phyloP scores from a whole-genome alignment of 2,888 invertebrate genomes.

The Hirtodrosophila trivittata region DNA sequence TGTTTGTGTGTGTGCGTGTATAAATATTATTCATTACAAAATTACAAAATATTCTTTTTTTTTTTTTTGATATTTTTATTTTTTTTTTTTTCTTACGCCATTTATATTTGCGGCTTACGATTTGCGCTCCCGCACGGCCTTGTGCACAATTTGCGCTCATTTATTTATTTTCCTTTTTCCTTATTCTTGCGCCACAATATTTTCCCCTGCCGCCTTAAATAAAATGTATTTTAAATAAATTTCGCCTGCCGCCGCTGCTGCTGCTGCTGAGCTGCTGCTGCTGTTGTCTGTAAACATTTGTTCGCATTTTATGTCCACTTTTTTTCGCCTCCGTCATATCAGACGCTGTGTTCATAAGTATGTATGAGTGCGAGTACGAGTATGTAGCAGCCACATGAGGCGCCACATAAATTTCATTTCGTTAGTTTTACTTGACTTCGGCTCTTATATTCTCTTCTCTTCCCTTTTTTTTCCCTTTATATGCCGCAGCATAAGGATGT shows the following conservation, averaged over 20 bases:
- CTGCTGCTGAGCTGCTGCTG: too few relatives aligned
- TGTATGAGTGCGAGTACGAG: too few relatives aligned
- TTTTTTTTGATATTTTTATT: too few relatives aligned
- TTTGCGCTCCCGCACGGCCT: constrained; percentile 33
- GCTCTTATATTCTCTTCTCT: too few relatives aligned
- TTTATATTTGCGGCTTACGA: constrained; percentile 42
- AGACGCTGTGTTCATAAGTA: too few relatives aligned
- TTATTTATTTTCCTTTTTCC: constrained; percentile 26
- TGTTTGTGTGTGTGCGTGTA: constrained; percentile 26
- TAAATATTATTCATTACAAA: constrained; percentile 64
- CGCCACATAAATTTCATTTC: constrained; percentile 61
- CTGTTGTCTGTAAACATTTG: constrained; percentile 6
- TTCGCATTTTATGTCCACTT: constrained; percentile 1
- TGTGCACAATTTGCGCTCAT: constrained; percentile 45
- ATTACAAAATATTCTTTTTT: constrained; percentile 43
- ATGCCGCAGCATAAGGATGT: constrained; percentile 24
- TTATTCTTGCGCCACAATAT: constrained; percentile 3
- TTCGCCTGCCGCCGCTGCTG: constrained; percentile 4
- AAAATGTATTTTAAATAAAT: constrained; percentile 34
- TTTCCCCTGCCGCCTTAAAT: constrained; percentile 17
- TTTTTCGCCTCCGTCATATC: too few relatives aligned
- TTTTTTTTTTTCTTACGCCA: too few relatives aligned
- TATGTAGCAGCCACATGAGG: constrained; percentile 18
- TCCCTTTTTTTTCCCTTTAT: too few relatives aligned
- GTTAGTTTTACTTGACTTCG: constrained; percentile 53